These are phyloP conservation scores for Acanthopagrus latus DNA, from an alignment of 2,797 vertebrate genomes.

Conservation along the genomic window DNA sequence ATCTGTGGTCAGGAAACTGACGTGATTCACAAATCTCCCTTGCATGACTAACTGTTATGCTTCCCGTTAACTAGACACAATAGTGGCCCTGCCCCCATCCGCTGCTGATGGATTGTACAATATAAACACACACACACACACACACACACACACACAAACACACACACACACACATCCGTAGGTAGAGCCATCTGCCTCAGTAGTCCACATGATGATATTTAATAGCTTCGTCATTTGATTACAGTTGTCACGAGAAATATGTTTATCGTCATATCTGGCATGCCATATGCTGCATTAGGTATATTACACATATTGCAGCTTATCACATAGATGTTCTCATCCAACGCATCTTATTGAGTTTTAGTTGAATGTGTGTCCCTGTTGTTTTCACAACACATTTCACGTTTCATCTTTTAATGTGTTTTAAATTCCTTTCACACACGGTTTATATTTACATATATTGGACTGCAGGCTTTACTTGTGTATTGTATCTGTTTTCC, in stretches of 20 bases:
- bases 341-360: slow-evolving; percentile 54
- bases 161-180: slow-evolving; percentile 67
- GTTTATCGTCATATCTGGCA: slow-evolving; percentile 77
- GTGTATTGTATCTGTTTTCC: slow-evolving; percentile 26
- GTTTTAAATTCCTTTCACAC: slow-evolving; percentile 44
- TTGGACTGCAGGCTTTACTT: slow-evolving; percentile 5
- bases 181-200: slow-evolving; percentile 73
- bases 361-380: slow-evolving; percentile 38
- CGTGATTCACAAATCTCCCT: slow-evolving; percentile 63
- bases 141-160: slow-evolving; percentile 71
- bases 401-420: slow-evolving; percentile 35
- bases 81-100: slow-evolving; percentile 59
- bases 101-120: slow-evolving; percentile 76
- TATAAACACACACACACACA: slow-evolving; percentile 74
- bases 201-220: slow-evolving; percentile 72
- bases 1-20: slow-evolving; percentile 68
- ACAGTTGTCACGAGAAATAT: slow-evolving; percentile 78
- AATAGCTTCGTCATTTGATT: slow-evolving; percentile 81
- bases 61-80: slow-evolving; percentile 71
- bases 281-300: slow-evolving; percentile 73
- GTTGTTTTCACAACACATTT: slow-evolving; percentile 26
- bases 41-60: slow-evolving; percentile 65
- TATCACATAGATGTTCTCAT: slow-evolving; percentile 62
- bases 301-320: slow-evolving; percentile 74
- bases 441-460: slow-evolving; percentile 26